Evolutionary conservation across 1,140 invertebrate genomes (phyloP).

Genomic region (Drosophila bocqueti): DNA sequence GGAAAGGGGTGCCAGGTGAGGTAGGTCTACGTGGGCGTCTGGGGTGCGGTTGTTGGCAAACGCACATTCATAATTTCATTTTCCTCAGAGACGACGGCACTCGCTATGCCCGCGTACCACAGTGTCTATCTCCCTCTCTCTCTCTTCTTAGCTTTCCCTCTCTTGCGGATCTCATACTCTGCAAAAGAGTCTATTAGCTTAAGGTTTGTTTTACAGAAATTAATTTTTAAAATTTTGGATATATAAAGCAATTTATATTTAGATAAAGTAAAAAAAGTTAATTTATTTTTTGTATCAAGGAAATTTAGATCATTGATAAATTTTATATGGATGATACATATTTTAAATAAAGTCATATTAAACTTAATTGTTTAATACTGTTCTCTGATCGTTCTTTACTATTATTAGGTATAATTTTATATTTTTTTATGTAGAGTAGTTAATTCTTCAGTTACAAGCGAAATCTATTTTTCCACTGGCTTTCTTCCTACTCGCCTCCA

Average conservation of each 20-base stretch:
- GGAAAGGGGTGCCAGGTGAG: conserved; percentile 24
- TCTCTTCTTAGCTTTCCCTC: not conserved
- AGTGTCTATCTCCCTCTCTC: not conserved
- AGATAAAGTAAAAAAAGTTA: no score
- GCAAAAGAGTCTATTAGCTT: not conserved
- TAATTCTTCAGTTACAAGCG: no score
- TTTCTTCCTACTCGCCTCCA: not conserved
- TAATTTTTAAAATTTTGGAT: no score
- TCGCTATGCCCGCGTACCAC: conserved; percentile 11
- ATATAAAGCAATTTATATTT: no score
- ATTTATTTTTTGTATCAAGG: no score
- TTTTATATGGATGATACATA: not conserved
- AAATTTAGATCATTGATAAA: not conserved
- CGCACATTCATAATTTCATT: conserved; percentile 84
- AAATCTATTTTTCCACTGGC: not conserved
- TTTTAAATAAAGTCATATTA: not conserved
- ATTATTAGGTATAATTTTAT: not conserved
- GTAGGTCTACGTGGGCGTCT: conserved; percentile 56
- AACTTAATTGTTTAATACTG: not conserved
- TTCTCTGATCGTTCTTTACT: no score
- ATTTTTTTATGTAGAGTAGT: not conserved
- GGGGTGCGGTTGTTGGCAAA: conserved; percentile 73
- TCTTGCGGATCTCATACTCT: conserved; percentile 4
- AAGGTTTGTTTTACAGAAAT: not conserved
- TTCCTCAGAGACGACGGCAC: conserved; percentile 54